A percentile compares a stretch with the other conserved stretches of the same genome.
These are phyloP conservation scores for Austrolebias charrua DNA, from an alignment of 2,797 vertebrate genomes.

Conservation along the genomic window DNA sequence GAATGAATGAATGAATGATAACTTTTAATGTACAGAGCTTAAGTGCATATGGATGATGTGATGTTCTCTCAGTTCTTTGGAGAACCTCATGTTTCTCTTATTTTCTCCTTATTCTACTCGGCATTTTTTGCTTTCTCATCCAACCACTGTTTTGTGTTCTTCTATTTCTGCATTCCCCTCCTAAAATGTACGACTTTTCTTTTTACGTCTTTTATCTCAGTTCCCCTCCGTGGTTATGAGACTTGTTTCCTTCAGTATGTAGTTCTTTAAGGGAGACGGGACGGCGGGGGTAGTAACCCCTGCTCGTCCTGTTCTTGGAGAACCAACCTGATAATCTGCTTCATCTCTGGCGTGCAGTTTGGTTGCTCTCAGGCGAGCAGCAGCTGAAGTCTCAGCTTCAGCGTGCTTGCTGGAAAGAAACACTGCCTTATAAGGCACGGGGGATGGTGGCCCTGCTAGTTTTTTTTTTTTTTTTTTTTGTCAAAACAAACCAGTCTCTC, in stretches of 20 bases:
- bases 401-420: conserved; percentile 77
- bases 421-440: conserved; percentile 84
- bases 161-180: not conserved
- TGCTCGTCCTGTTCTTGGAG: conserved; percentile 15
- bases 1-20: too few relatives aligned
- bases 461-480: conserved; percentile 58
- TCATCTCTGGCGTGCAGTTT: conserved; percentile 58
- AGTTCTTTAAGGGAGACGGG: conserved; percentile 18
- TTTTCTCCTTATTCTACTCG: not conserved
- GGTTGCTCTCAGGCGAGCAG: conserved; percentile 63
- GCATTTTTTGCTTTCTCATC: too few relatives aligned
- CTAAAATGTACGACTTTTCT: not conserved
- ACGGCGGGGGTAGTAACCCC: conserved; percentile 31
- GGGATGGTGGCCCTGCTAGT: conserved; percentile 79
- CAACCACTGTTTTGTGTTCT: not conserved
- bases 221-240: not conserved
- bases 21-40: conserved; percentile 29
- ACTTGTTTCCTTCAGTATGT: conserved; percentile 1
- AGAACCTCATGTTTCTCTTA: not conserved
- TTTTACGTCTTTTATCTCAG: too few relatives aligned
- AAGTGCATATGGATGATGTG: conserved; percentile 14
- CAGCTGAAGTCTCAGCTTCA: conserved; percentile 56
- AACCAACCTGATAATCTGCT: conserved; percentile 51
- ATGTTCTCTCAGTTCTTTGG: not conserved
- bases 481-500: conserved; percentile 73